These are phyloP conservation scores for Trochalopteron elliotii DNA, from an alignment of 2,113 vertebrate species.

Conservation along the genomic window DNA sequence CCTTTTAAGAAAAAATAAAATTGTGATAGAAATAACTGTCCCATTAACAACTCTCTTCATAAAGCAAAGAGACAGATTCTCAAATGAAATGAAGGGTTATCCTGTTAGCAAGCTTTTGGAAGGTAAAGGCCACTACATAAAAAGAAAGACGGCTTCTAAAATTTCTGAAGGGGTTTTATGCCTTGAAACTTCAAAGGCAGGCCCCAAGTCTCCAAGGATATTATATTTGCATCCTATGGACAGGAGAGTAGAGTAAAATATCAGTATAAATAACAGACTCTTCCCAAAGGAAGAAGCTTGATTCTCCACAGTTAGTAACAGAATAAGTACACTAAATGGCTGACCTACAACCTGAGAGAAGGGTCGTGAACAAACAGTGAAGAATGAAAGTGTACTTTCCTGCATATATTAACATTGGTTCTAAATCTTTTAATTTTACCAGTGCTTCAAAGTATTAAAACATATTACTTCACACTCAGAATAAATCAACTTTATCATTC, in stretches of 20 bases:
- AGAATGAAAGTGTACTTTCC: background rate
- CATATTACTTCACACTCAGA: background rate
- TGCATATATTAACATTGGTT: background rate
- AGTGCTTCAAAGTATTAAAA: background rate
- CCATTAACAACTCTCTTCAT: background rate
- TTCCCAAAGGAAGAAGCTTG: background rate
- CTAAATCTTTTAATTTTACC: background rate
- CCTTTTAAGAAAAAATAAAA: background rate
- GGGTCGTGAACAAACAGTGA: background rate
- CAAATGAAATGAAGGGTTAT: background rate
- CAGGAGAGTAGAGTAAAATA: background rate
- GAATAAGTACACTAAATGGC: background rate
- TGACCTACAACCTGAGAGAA: background rate
- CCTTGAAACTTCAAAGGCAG: conserved; percentile 17
- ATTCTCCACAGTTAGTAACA: background rate
- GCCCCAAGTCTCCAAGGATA: background rate
- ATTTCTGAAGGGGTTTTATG: background rate
- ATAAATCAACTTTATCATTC: background rate
- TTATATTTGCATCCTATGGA: background rate
- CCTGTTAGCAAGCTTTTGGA: background rate
- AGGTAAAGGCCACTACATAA: background rate
- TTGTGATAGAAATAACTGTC: background rate
- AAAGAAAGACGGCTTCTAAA: background rate
- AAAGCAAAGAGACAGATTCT: background rate
- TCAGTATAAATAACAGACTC: background rate